Conservation (phyloP, 2,888 invertebrate genomes). For the Epinotia demarniana region DNA sequence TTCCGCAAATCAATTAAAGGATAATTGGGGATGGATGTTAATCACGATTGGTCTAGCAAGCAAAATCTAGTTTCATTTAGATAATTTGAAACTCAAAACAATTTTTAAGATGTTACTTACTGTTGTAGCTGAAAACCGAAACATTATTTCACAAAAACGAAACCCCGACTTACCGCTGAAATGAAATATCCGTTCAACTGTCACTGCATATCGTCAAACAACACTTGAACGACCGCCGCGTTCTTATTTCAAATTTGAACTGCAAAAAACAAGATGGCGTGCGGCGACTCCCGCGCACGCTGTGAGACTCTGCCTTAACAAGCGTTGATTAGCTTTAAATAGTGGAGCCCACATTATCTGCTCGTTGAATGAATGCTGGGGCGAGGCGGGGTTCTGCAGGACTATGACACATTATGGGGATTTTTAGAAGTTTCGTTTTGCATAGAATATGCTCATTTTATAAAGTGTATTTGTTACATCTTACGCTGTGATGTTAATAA, state of each 20-base stretch:
- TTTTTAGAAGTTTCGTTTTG: slow-evolving; percentile 9
- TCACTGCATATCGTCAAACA: slow-evolving; percentile 75
- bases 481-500: too few relatives aligned
- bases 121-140: background rate
- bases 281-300: slow-evolving; percentile 74
- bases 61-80: background rate
- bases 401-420: slow-evolving; percentile 50
- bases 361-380: slow-evolving; percentile 81
- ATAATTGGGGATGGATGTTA: background rate
- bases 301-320: slow-evolving; percentile 85
- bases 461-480: too few relatives aligned
- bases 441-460: background rate
- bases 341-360: slow-evolving; percentile 85
- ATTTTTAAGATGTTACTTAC: background rate
- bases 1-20: background rate
- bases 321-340: slow-evolving; percentile 88
- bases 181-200: slow-evolving; percentile 70
- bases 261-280: slow-evolving; percentile 53
- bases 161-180: slow-evolving; percentile 41
- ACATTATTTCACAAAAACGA: background rate
- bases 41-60: background rate
- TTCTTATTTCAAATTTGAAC: slow-evolving; percentile 68
- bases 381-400: slow-evolving; percentile 69
- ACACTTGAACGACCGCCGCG: slow-evolving; percentile 69
- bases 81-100: background rate